These are phyloP conservation scores for Margaritifera margaritifera DNA, from an alignment of 2,888 invertebrate species.

Conservation along the genomic window DNA sequence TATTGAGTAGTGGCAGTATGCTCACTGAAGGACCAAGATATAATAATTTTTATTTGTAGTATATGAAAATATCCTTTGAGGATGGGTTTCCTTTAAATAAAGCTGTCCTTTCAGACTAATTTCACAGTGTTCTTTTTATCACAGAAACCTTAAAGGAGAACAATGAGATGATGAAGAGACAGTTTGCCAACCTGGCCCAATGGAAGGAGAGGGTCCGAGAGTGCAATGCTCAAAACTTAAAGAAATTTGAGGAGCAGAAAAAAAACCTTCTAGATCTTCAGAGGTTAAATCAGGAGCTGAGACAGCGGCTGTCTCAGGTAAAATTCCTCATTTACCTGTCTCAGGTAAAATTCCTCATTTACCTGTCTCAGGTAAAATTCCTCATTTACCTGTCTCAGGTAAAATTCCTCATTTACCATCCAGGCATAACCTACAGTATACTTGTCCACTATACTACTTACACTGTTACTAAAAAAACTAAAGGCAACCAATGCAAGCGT, in stretches of 20 bases:
- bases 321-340: not conserved
- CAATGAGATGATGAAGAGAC: constrained; percentile 58
- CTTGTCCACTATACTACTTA: too few species aligned
- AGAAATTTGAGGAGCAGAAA: constrained; percentile 57
- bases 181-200: constrained; percentile 52
- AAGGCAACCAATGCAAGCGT: too few species aligned
- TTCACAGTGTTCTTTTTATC: constrained; percentile 8
- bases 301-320: constrained; percentile 19
- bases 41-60: too few species aligned
- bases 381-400: constrained; percentile 12
- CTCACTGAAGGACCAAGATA: too few species aligned
- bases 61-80: too few species aligned
- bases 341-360: constrained; percentile 3
- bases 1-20: too few species aligned
- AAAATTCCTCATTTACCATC: too few species aligned
- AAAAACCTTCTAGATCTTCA: constrained; percentile 34
- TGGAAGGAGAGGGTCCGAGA: constrained; percentile 59
- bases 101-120: too few species aligned
- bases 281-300: constrained; percentile 51
- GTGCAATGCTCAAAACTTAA: constrained; percentile 49
- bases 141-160: constrained; percentile 59
- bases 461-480: too few species aligned
- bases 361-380: constrained; percentile 6
- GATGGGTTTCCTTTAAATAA: not conserved
- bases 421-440: too few species aligned